Evolutionary conservation across 2,797 vertebrate species (phyloP).

Genomic region (Podarcis siculus): DNA sequence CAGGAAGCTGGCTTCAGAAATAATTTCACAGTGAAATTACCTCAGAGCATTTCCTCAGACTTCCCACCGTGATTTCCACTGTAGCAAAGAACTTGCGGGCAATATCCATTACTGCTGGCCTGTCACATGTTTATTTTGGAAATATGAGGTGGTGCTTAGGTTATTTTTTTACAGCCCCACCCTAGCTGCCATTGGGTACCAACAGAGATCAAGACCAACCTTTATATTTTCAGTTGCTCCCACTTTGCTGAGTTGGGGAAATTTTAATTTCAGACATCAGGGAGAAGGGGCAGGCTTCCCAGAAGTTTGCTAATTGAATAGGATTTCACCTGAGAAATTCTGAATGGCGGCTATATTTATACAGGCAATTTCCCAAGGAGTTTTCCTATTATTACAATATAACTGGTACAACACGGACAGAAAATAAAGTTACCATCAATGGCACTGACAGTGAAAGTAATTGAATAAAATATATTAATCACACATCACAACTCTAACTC

Average conservation of each 20-base stretch:
- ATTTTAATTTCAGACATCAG: constrained; percentile 45
- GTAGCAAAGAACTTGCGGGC: constrained; percentile 36
- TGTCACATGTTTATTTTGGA: constrained; percentile 47
- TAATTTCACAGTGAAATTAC: constrained; percentile 66
- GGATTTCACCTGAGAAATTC: not conserved
- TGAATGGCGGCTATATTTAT: not conserved
- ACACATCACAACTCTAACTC: not conserved
- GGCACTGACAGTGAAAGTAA: not conserved
- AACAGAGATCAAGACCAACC: constrained; percentile 41
- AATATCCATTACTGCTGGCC: constrained; percentile 31
- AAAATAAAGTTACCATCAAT: not conserved
- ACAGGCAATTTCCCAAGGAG: not conserved
- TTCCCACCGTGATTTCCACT: constrained; percentile 20
- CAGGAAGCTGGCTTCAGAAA: constrained; percentile 63
- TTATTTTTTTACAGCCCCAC: constrained; percentile 35
- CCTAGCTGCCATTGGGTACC: constrained; percentile 53
- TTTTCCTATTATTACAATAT: not conserved
- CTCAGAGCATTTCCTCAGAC: constrained; percentile 38
- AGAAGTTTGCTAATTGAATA: constrained; percentile 15
- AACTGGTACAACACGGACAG: not conserved
- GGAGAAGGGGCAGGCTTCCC: not conserved
- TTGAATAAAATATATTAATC: not conserved
- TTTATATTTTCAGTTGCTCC: constrained; percentile 60
- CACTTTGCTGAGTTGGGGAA: constrained; percentile 55
- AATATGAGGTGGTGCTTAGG: constrained; percentile 21